These are phyloP conservation scores for Stegophylla sp. DNA, from an alignment of 2,888 invertebrate species.

Conservation along the genomic window DNA sequence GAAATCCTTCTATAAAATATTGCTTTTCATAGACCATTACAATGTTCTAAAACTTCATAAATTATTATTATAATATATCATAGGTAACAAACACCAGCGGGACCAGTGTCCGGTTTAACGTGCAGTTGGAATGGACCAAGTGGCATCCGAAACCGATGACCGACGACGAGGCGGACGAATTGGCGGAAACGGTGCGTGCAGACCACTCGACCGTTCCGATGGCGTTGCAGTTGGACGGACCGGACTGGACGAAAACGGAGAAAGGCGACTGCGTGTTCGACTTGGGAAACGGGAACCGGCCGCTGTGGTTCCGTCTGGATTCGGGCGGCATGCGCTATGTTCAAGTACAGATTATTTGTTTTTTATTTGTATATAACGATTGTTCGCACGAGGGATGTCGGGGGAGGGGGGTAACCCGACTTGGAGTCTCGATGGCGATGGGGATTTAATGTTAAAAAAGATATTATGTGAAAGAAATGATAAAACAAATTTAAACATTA, in stretches of 20 bases:
- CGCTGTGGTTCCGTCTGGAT: constrained; percentile 28
- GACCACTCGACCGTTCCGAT: background rate
- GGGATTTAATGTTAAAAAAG: too few relatives aligned
- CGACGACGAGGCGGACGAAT: background rate
- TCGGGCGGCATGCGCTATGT: background rate
- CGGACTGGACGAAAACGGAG: background rate
- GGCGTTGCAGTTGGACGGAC: background rate
- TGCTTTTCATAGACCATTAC: too few relatives aligned
- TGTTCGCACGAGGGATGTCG: too few relatives aligned
- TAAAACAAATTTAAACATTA: too few relatives aligned
- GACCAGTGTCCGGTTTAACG: constrained; percentile 10
- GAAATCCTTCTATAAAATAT: too few relatives aligned
- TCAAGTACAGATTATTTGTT: too few relatives aligned
- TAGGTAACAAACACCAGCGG: constrained; percentile 41
- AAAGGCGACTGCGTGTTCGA: constrained; percentile 2
- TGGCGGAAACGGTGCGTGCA: background rate
- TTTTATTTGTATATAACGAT: too few relatives aligned
- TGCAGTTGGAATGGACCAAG: constrained; percentile 39
- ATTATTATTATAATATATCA: background rate
- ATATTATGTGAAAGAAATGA: too few relatives aligned
- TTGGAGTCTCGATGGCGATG: too few relatives aligned
- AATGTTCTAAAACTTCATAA: too few relatives aligned
- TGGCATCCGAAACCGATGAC: background rate
- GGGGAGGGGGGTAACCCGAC: too few relatives aligned
- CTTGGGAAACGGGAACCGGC: constrained; percentile 5